A percentile compares a stretch with the other conserved stretches of the same genome.
phyloP scores from a whole-genome alignment of 2,888 invertebrate genomes.

The Eremobia ochroleuca region DNA sequence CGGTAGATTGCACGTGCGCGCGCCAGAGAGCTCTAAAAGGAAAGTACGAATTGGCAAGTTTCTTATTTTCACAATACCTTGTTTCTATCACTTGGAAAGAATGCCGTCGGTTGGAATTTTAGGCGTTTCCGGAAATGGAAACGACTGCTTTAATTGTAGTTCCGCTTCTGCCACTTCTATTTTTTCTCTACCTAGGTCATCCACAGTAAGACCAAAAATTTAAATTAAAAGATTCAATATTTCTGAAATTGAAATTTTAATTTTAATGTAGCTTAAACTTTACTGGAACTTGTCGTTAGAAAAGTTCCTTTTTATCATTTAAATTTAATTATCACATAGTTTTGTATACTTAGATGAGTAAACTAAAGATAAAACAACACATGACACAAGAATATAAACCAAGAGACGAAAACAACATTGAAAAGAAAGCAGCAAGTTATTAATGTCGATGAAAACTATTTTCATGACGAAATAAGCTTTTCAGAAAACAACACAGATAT shows the following conservation, averaged over 20 bases:
- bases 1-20: constrained; percentile 79
- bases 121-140: background rate
- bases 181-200: background rate
- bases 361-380: background rate
- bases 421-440: background rate
- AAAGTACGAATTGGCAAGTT: constrained; percentile 61
- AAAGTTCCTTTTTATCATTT: background rate
- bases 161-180: background rate
- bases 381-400: background rate
- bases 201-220: too few relatives aligned
- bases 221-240: background rate
- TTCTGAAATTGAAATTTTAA: background rate
- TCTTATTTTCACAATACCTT: constrained; percentile 55
- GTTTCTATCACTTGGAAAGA: constrained; percentile 40
- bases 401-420: background rate
- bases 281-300: background rate
- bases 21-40: constrained; percentile 59
- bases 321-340: background rate
- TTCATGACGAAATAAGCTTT: background rate
- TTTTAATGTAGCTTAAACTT: background rate
- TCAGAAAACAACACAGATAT: background rate
- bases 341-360: background rate
- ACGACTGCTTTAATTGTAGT: background rate
- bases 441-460: background rate
- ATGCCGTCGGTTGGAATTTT: constrained; percentile 27